Conservation (phyloP, 1,140 invertebrate genomes). For the Heliconius nattereri region DNA sequence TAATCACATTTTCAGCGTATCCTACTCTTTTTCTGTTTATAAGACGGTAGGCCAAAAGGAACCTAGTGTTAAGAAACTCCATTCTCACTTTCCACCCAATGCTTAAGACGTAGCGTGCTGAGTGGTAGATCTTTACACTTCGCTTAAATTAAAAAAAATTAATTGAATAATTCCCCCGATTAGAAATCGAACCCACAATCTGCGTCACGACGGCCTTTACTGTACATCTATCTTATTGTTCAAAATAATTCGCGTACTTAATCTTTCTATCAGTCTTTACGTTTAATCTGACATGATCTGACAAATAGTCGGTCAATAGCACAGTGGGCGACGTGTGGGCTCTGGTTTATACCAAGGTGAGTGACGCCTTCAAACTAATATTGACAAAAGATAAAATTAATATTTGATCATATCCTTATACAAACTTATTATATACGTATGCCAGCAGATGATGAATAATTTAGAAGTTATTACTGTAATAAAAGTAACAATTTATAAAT, state of each 20-base stretch:
- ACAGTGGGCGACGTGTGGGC: slow-evolving; percentile 33
- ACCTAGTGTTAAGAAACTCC: not conserved
- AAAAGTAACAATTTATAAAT: not conserved
- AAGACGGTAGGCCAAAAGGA: not conserved
- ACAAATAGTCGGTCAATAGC: slow-evolving; percentile 38
- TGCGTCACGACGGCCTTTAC: no score
- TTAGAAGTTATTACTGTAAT: not conserved
- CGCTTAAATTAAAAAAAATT: not conserved
- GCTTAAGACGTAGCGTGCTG: not conserved
- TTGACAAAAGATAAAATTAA: not conserved
- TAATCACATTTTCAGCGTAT: no score
- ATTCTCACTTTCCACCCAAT: not conserved
- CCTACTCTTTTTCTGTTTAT: no score
- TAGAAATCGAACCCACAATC: no score
- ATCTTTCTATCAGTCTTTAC: slow-evolving; percentile 12
- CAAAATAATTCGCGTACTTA: slow-evolving; percentile 14
- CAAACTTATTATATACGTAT: not conserved
- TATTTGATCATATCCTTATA: not conserved
- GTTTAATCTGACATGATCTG: slow-evolving; percentile 34
- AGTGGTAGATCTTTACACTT: not conserved
- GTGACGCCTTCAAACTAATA: slow-evolving; percentile 38
- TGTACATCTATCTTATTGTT: not conserved
- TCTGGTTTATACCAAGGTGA: slow-evolving; percentile 44
- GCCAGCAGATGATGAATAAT: not conserved
- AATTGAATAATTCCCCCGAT: no score